A percentile compares a stretch with the other conserved stretches of the same genome.
phyloP scores from a whole-genome alignment of 2,888 invertebrate species.

The Dioctria rufipes region DNA sequence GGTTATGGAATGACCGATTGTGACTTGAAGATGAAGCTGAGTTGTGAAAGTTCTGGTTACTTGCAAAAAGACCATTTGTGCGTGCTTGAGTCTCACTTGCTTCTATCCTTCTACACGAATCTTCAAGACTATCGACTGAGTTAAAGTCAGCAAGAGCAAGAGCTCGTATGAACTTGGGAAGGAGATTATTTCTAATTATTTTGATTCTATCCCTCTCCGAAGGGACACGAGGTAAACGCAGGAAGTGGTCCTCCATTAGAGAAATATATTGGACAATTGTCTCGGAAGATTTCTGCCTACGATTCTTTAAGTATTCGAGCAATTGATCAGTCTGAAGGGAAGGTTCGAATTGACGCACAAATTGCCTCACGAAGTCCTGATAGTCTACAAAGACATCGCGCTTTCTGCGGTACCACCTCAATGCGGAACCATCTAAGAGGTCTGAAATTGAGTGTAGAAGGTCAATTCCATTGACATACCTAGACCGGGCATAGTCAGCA shows the following conservation, averaged over 20 bases:
- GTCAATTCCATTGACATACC: not conserved
- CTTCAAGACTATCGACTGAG: not conserved
- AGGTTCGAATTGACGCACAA: not conserved
- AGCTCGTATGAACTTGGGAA: not conserved
- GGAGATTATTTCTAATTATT: not conserved
- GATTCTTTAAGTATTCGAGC: not conserved
- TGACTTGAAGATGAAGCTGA: too few species aligned
- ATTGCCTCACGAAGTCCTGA: not conserved
- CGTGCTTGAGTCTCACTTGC: not conserved
- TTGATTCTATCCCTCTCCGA: not conserved
- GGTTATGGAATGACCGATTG: too few species aligned
- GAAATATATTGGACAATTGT: not conserved
- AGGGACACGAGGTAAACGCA: not conserved
- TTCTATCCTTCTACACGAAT: not conserved
- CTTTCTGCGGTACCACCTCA: not conserved
- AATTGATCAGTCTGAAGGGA: not conserved
- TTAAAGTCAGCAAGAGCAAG: not conserved
- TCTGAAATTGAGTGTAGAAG: not conserved
- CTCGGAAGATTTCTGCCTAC: not conserved
- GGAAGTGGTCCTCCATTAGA: not conserved
- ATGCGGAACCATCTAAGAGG: not conserved
- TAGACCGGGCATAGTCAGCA: not conserved
- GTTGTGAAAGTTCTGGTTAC: too few species aligned
- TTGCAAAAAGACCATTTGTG: too few species aligned
- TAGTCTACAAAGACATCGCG: not conserved